Percentiles rank a stretch among this genome's conserved stretches.
phyloP scores from a whole-genome alignment of 1,140 invertebrate genomes.

The Papilio xuthus region DNA sequence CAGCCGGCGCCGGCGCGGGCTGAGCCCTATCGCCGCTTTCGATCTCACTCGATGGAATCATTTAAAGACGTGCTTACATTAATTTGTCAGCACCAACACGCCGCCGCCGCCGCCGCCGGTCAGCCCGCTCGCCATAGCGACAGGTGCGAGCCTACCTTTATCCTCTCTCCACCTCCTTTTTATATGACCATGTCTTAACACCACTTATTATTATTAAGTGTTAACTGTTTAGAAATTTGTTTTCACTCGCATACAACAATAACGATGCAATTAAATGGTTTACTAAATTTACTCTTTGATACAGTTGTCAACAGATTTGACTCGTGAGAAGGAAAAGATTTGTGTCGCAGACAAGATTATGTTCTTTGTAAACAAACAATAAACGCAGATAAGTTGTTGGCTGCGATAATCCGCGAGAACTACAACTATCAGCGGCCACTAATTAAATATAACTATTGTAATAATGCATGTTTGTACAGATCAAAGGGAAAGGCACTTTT shows the following conservation, averaged over 20 bases:
- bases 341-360: conserved; percentile 2
- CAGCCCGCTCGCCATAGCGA: background rate
- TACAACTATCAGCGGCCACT: background rate
- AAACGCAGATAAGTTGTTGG: background rate
- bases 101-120: background rate
- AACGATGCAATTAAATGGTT: background rate
- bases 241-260: background rate
- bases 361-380: conserved; percentile 9
- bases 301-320: background rate
- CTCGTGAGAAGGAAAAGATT: background rate
- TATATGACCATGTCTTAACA: background rate
- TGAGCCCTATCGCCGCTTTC: background rate
- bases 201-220: background rate
- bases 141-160: background rate
- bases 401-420: conserved; percentile 4
- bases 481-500: background rate
- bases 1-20: background rate
- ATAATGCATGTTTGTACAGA: background rate
- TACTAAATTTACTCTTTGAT: background rate
- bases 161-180: background rate
- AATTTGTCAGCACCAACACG: conserved; percentile 2
- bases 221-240: background rate
- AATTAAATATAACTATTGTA: conserved; percentile 6
- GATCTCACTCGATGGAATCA: conserved; percentile 9
- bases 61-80: conserved; percentile 14